Evolutionary conservation across 92 coral and sea anemone genomes (phyloP).

Genomic region (Nematostella vectensis): DNA sequence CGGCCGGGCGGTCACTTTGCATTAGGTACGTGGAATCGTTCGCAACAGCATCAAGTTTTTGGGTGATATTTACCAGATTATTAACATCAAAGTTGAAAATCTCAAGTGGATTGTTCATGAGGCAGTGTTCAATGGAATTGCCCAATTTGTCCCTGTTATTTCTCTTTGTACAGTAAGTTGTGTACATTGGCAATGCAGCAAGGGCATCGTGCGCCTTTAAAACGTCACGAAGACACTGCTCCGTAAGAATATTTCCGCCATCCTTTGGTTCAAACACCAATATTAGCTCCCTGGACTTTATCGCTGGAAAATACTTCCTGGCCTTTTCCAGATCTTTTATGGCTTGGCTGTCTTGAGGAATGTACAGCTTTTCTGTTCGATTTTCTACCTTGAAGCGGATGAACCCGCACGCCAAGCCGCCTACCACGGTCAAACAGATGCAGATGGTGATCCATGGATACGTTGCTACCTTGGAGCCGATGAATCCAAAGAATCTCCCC

Average conservation of each 20-base stretch:
- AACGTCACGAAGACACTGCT: constrained; percentile 37
- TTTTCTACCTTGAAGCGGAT: constrained; percentile 46
- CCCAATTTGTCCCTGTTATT: too few species aligned
- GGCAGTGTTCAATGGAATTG: not conserved
- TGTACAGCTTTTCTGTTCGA: constrained; percentile 57
- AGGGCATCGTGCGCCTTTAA: constrained; percentile 35
- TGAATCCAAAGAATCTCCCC: constrained; percentile 18
- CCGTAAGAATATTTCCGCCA: constrained; percentile 21
- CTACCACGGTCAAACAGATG: constrained; percentile 30
- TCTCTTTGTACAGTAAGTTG: constrained; percentile 27
- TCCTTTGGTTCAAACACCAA: constrained; percentile 28
- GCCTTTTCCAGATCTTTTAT: constrained; percentile 54
- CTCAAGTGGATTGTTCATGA: constrained; percentile 30
- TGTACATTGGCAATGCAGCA: constrained; percentile 24
- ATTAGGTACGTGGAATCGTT: constrained; percentile 3
- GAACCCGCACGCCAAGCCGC: constrained; percentile 54
- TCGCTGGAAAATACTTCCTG: constrained; percentile 33
- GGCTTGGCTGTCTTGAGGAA: constrained; percentile 69
- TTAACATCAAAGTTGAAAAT: constrained; percentile 27
- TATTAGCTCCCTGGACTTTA: constrained; percentile 35
- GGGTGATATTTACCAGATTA: constrained; percentile 9
- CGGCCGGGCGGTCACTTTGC: constrained; percentile 38
- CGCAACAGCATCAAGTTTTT: not conserved
- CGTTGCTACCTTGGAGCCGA: constrained; percentile 33
- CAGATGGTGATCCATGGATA: constrained; percentile 39